Conservation (phyloP, 2,888 invertebrate species). For the Hemithea aestivaria region DNA sequence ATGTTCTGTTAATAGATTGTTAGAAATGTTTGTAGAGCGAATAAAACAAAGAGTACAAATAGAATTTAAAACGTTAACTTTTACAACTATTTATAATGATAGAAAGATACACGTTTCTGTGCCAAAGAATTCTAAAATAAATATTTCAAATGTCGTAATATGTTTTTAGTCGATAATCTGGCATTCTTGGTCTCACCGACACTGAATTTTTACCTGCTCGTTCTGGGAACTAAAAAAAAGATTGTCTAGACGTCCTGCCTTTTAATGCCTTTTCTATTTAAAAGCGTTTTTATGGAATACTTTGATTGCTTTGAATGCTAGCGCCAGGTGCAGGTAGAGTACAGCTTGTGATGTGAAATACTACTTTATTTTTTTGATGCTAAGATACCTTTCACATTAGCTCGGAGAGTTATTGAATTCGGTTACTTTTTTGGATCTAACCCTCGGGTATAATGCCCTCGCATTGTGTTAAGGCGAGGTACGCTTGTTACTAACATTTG, state of each 20-base stretch:
- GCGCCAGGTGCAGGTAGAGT: constrained; percentile 69
- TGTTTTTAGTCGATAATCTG: constrained; percentile 20
- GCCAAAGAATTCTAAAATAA: constrained; percentile 23
- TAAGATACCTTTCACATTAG: constrained; percentile 46
- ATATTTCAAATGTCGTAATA: constrained; percentile 16
- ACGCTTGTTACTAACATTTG: constrained; percentile 24
- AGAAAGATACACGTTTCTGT: constrained; percentile 13
- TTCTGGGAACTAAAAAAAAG: constrained; percentile 64
- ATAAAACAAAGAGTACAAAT: constrained; percentile 15
- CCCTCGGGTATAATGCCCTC: constrained; percentile 26
- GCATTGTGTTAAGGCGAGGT: constrained; percentile 23
- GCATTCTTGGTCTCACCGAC: constrained; percentile 11
- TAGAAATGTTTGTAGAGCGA: no score
- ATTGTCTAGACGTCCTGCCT: constrained; percentile 74
- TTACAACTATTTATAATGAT: constrained; percentile 1
- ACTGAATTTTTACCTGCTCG: constrained; percentile 61
- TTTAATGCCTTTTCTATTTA: constrained; percentile 65
- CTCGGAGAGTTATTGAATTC: constrained; percentile 31
- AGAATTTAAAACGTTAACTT: constrained; percentile 4
- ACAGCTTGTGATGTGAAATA: constrained; percentile 42
- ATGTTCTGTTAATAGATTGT: no score
- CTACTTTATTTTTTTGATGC: constrained; percentile 50
- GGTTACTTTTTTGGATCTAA: constrained; percentile 37
- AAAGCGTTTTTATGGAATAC: constrained; percentile 63
- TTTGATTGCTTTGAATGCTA: constrained; percentile 62